These are phyloP conservation scores for Myotis findleyi DNA, from an alignment of 2,797 vertebrate genomes.

Conservation along the genomic window DNA sequence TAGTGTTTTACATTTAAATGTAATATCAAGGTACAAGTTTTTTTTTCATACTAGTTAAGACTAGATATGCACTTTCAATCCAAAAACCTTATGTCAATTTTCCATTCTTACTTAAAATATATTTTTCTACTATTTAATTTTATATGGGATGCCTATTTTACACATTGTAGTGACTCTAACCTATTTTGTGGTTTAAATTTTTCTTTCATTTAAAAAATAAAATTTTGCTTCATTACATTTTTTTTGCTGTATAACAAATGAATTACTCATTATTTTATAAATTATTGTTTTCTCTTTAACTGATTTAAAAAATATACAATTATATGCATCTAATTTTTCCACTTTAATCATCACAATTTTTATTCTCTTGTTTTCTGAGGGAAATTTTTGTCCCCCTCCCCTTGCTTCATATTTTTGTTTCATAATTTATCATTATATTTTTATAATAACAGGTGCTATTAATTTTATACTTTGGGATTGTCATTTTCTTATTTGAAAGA, in stretches of 20 bases:
- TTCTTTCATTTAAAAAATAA: background rate
- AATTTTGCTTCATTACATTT: background rate
- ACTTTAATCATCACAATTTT: background rate
- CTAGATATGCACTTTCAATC: background rate
- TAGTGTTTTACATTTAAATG: background rate
- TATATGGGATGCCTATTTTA: background rate
- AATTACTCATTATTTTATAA: background rate
- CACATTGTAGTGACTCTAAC: background rate
- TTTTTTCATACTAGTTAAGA: background rate
- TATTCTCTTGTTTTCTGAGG: background rate
- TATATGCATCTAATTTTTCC: background rate
- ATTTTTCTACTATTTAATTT: background rate
- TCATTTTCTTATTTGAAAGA: background rate
- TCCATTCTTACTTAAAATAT: background rate
- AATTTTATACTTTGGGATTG: background rate
- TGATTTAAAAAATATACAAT: background rate
- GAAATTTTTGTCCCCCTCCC: background rate
- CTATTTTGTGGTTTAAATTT: background rate
- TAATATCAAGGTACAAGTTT: background rate
- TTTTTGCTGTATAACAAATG: background rate
- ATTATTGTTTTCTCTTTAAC: conserved; percentile 4
- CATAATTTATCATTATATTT: background rate
- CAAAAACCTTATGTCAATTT: background rate
- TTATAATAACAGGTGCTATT: background rate
- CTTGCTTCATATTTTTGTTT: background rate